Evolutionary conservation across 2,113 vertebrate species (phyloP).

Genomic region (Upupa epops): DNA sequence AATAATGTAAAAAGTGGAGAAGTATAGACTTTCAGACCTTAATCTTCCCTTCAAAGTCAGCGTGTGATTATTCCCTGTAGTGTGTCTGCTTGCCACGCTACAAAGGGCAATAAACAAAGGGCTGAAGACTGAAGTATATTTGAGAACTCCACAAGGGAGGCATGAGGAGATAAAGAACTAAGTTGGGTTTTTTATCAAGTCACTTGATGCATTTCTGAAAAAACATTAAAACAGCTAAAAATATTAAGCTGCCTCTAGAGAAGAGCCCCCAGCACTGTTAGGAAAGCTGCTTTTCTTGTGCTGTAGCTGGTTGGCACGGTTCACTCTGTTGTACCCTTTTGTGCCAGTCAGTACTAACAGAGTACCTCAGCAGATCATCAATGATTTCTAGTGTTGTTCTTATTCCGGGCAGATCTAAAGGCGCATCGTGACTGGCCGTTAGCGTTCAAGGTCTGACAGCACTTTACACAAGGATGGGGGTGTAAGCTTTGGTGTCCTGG

Average conservation of each 20-base stretch:
- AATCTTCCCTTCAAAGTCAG: neutral
- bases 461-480: conserved; percentile 23
- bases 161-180: neutral
- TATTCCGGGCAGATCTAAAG: conserved; percentile 8
- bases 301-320: neutral
- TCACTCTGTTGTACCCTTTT: neutral
- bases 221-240: neutral
- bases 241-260: neutral
- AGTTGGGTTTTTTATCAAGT: neutral
- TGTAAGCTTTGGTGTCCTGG: conserved; percentile 40
- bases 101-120: neutral
- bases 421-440: conserved; percentile 35
- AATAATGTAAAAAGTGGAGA: neutral
- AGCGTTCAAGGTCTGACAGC: neutral
- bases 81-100: neutral
- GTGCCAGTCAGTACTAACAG: neutral
- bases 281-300: neutral
- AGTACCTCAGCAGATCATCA: neutral
- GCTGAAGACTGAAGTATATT: neutral
- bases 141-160: neutral
- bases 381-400: conserved; percentile 15
- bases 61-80: neutral
- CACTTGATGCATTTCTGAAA: neutral
- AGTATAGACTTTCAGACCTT: neutral
- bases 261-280: neutral